phyloP scores from a whole-genome alignment of 2,888 invertebrate genomes.

The Belgica antarctica region DNA sequence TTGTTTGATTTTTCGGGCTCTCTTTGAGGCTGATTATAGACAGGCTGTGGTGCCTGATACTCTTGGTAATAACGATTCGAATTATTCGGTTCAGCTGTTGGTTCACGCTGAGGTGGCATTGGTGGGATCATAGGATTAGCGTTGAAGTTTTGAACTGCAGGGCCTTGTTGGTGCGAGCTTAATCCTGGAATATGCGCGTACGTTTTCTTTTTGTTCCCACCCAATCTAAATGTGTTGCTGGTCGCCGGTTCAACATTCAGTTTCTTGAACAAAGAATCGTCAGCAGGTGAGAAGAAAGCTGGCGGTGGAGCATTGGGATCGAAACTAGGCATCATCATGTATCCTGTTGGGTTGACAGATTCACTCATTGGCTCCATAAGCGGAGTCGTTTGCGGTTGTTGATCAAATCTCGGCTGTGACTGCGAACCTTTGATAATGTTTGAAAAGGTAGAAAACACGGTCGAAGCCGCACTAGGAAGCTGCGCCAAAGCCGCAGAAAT shows the following conservation, averaged over 20 bases:
- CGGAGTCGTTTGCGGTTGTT: conserved; percentile 16
- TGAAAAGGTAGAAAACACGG: conserved; percentile 64
- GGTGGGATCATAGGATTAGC: conserved; percentile 17
- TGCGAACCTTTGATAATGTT: conserved; percentile 53
- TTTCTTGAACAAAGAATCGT: conserved; percentile 45
- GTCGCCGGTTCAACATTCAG: conserved; percentile 44
- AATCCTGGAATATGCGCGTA: conserved; percentile 79
- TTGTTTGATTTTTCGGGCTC: conserved; percentile 23
- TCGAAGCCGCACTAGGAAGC: conserved; percentile 62
- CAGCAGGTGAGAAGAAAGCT: conserved; percentile 52
- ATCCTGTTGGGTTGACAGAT: background rate
- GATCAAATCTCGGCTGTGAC: conserved; percentile 11
- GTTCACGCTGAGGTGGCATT: conserved; percentile 23
- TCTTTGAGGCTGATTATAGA: background rate
- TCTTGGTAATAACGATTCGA: background rate
- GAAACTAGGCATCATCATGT: background rate
- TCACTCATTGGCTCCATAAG: background rate
- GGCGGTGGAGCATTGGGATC: conserved; percentile 47
- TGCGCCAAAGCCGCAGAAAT: conserved; percentile 57
- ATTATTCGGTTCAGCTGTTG: background rate
- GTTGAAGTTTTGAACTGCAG: background rate
- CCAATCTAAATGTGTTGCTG: conserved; percentile 64
- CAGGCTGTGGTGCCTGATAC: background rate
- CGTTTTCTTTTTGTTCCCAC: conserved; percentile 65
- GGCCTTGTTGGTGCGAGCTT: conserved; percentile 48